Percentiles rank a stretch among this genome's conserved stretches.
Conservation (phyloP, 1,140 invertebrate genomes). For the Pantala flavescens region DNA sequence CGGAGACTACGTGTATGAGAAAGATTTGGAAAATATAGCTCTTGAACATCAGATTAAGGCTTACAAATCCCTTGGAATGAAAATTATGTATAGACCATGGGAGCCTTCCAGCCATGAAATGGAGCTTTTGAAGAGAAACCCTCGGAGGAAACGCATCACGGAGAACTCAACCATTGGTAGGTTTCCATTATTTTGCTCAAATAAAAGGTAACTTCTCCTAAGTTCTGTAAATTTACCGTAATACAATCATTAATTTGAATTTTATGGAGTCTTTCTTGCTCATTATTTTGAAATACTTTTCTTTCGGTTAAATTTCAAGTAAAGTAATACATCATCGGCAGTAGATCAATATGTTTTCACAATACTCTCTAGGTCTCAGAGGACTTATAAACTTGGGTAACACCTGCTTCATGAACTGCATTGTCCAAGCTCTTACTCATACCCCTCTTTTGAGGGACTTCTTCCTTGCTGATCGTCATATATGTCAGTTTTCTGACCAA, state of each 20-base stretch:
- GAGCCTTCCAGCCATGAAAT: conserved; percentile 65
- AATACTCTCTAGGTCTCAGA: conserved; percentile 48
- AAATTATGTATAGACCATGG: conserved; percentile 59
- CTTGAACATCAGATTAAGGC: conserved; percentile 32
- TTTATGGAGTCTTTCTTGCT: background rate
- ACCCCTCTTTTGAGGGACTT: conserved; percentile 90
- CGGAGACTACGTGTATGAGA: conserved; percentile 84
- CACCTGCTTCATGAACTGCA: conserved; percentile 98
- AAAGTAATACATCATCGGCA: background rate
- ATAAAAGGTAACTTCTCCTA: background rate
- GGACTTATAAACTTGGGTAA: conserved; percentile 95
- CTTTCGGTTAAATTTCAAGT: no score
- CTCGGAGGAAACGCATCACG: conserved; percentile 64
- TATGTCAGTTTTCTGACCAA: conserved; percentile 52
- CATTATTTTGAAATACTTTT: no score
- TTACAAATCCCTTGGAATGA: conserved; percentile 47
- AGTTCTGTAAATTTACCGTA: background rate
- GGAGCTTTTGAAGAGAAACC: conserved; percentile 54
- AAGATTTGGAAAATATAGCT: conserved; percentile 45
- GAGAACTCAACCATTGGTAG: conserved; percentile 72
- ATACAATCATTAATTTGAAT: background rate
- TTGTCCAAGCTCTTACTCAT: conserved; percentile 90
- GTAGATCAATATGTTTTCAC: background rate
- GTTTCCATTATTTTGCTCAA: background rate
- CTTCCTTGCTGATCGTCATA: conserved; percentile 86